phyloP scores from a whole-genome alignment of 2,888 invertebrate genomes.

The Lissonota sp. region DNA sequence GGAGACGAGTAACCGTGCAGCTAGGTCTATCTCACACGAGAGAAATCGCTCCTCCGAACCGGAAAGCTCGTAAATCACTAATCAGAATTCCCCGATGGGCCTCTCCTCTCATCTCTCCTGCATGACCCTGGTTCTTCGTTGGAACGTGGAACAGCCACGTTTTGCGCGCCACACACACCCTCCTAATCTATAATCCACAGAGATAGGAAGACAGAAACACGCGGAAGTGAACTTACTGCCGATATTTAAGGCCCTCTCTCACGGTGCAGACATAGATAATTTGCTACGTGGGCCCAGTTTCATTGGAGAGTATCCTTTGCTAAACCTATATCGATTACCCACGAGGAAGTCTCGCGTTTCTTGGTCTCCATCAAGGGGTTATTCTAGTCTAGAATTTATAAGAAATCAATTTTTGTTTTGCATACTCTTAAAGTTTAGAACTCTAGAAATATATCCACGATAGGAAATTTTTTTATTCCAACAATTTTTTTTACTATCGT shows the following conservation, averaged over 20 bases:
- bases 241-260: neutral
- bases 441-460: too few relatives aligned
- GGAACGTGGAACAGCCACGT: slow-evolving; percentile 7
- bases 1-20: slow-evolving; percentile 51
- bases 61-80: slow-evolving; percentile 81
- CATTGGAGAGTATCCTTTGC: slow-evolving; percentile 14
- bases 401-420: neutral
- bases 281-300: slow-evolving; percentile 17
- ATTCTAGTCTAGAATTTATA: neutral
- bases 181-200: slow-evolving; percentile 3
- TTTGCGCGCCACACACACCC: slow-evolving; percentile 5
- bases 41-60: slow-evolving; percentile 67
- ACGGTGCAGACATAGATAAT: neutral
- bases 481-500: too few relatives aligned
- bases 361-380: slow-evolving; percentile 29
- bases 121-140: neutral
- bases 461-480: too few relatives aligned
- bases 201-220: slow-evolving; percentile 3
- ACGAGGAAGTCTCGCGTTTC: slow-evolving; percentile 37
- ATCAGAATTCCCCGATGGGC: slow-evolving; percentile 76
- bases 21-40: slow-evolving; percentile 59
- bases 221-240: slow-evolving; percentile 17
- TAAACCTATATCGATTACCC: slow-evolving; percentile 58
- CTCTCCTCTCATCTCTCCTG: slow-evolving; percentile 27
- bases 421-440: too few relatives aligned